Evolutionary conservation across 92 coral and sea anemone species (phyloP).

Genomic region (Zoanthus sansibaricus): DNA sequence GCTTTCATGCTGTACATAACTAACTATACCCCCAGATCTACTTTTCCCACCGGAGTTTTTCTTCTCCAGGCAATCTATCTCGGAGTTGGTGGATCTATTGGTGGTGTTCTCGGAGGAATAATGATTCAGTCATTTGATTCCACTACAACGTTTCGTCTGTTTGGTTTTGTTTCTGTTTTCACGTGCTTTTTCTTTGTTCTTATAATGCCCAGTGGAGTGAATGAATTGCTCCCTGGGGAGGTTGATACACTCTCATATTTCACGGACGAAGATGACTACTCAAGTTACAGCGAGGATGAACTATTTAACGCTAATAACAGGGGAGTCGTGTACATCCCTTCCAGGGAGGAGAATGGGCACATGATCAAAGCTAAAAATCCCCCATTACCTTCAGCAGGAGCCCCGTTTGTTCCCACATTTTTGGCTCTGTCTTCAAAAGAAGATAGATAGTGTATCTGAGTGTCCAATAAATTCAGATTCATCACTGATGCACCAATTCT

Average conservation of each 20-base stretch:
- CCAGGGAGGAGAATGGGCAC: conserved; percentile 55
- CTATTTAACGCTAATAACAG: conserved; percentile 56
- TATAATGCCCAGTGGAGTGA: conserved; percentile 73
- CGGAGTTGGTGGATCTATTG: conserved; percentile 88
- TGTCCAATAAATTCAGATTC: neutral
- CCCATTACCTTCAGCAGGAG: conserved; percentile 69
- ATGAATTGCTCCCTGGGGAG: conserved; percentile 79
- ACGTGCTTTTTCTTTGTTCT: conserved; percentile 74
- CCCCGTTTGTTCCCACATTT: conserved; percentile 86
- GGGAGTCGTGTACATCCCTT: conserved; percentile 68
- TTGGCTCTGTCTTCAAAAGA: conserved; percentile 69
- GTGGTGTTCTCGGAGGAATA: conserved; percentile 83
- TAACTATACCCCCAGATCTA: conserved; percentile 82
- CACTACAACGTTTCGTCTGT: conserved; percentile 72
- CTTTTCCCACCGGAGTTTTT: conserved; percentile 87
- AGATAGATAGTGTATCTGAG: conserved; percentile 11
- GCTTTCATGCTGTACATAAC: conserved; percentile 87
- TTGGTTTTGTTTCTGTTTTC: conserved; percentile 70
- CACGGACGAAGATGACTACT: conserved; percentile 84
- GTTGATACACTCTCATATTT: conserved; percentile 78
- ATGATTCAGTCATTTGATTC: conserved; percentile 80
- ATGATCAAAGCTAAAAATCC: conserved; percentile 43
- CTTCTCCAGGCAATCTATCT: conserved; percentile 88
- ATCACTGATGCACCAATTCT: no score
- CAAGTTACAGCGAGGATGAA: conserved; percentile 89